phyloP scores from a whole-genome alignment of 2,888 invertebrate species.

The Drosophila rellima region DNA sequence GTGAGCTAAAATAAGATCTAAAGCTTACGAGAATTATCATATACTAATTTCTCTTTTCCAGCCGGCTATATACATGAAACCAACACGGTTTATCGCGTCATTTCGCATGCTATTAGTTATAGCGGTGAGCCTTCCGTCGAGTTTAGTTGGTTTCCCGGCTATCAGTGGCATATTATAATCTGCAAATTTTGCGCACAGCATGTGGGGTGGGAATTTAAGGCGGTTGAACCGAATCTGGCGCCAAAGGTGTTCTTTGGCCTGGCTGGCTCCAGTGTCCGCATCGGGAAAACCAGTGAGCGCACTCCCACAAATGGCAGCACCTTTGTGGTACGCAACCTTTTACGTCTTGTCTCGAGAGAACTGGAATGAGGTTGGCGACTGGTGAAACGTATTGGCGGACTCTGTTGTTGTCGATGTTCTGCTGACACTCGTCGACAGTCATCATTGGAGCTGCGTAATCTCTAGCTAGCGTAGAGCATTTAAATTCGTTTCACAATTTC shows the following conservation, averaged over 20 bases:
- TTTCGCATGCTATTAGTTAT: slow-evolving; percentile 86
- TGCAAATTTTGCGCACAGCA: slow-evolving; percentile 90
- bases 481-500: slow-evolving; percentile 56
- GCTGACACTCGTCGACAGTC: slow-evolving; percentile 4
- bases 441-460: slow-evolving; percentile 25
- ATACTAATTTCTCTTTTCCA: slow-evolving; percentile 48
- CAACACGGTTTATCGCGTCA: slow-evolving; percentile 88
- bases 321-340: slow-evolving; percentile 74
- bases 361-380: slow-evolving; percentile 77
- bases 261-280: slow-evolving; percentile 87
- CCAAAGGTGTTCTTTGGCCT: slow-evolving; percentile 91
- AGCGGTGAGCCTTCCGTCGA: slow-evolving; percentile 88
- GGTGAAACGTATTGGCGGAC: slow-evolving; percentile 71
- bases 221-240: slow-evolving; percentile 87
- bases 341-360: slow-evolving; percentile 71
- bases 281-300: slow-evolving; percentile 67
- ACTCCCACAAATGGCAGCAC: slow-evolving; percentile 63
- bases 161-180: slow-evolving; percentile 92
- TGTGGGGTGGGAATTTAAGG: slow-evolving; percentile 93
- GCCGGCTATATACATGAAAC: slow-evolving; percentile 93
- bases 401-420: slow-evolving; percentile 45
- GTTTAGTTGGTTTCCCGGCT: slow-evolving; percentile 95
- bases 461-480: slow-evolving; percentile 22
- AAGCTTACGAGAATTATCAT: neutral
- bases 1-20: slow-evolving; percentile 65